phyloP scores from a whole-genome alignment of 2,888 invertebrate genomes.

The Caenorhabditis angaria region DNA sequence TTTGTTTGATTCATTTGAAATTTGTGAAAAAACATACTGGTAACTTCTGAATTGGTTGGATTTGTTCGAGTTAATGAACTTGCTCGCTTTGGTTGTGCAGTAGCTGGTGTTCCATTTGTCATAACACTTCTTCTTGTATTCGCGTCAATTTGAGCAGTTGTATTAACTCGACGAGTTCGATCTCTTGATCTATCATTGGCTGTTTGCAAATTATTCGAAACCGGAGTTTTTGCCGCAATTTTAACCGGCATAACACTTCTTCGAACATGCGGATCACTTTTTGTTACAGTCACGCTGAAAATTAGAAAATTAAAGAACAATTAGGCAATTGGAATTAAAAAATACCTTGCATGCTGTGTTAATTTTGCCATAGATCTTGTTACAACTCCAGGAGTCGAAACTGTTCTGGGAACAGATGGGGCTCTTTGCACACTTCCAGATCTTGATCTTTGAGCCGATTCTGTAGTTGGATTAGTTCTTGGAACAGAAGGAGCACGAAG shows the following conservation, averaged over 20 bases:
- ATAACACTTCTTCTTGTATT: constrained; percentile 18
- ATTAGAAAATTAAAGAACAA: neutral
- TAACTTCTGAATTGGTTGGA: neutral
- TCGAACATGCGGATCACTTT: constrained; percentile 14
- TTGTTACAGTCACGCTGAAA: neutral
- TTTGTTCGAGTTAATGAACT: constrained; percentile 17
- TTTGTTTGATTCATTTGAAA: neutral
- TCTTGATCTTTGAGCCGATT: neutral
- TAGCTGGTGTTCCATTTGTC: constrained; percentile 17
- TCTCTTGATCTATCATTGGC: constrained; percentile 26
- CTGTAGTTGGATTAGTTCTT: neutral
- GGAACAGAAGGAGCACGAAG: neutral
- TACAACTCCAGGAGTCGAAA: constrained; percentile 18
- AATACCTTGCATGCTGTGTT: neutral
- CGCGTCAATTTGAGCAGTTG: constrained; percentile 16
- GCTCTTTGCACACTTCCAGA: neutral
- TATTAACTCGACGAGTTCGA: constrained; percentile 38
- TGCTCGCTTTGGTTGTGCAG: constrained; percentile 18
- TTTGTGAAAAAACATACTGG: neutral
- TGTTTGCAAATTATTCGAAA: neutral
- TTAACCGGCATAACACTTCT: constrained; percentile 28
- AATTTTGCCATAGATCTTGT: constrained; percentile 37
- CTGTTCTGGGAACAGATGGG: constrained; percentile 8
- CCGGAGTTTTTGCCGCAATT: constrained; percentile 9
- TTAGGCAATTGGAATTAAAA: too few relatives aligned